Evolutionary conservation across 2,113 vertebrate genomes (phyloP).

Genomic region (Poicephalus gulielmi): DNA sequence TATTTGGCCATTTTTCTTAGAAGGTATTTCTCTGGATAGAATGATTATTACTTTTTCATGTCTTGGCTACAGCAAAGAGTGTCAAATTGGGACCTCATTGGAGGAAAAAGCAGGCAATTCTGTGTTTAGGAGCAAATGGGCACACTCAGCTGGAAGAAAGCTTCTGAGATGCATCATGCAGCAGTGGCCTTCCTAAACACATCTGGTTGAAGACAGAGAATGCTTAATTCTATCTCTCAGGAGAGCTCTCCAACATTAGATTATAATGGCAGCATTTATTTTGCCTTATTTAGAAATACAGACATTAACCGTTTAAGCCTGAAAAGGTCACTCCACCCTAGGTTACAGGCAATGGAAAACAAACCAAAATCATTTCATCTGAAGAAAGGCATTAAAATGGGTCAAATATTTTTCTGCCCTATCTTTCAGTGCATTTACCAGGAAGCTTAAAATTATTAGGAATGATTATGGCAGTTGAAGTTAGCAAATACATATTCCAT

Average conservation of each 20-base stretch:
- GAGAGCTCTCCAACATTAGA: background rate
- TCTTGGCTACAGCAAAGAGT: background rate
- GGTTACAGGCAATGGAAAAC: background rate
- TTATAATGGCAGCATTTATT: background rate
- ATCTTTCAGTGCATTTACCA: background rate
- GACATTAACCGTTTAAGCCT: background rate
- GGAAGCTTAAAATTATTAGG: background rate
- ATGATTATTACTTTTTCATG: background rate
- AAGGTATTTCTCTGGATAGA: background rate
- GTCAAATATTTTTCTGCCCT: background rate
- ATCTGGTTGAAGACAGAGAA: background rate
- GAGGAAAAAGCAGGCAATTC: background rate
- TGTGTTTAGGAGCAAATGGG: background rate
- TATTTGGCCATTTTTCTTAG: background rate
- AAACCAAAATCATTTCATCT: background rate
- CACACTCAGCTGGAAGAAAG: background rate
- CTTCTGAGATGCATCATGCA: background rate
- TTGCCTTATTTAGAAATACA: background rate
- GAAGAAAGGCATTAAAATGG: background rate
- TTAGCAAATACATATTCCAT: background rate
- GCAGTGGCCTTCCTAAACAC: background rate
- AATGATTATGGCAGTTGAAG: background rate
- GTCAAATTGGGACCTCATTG: background rate
- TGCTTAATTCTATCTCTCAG: background rate
- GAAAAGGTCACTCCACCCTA: rapidly evolving